These are phyloP conservation scores for Cephalopachus bancanus DNA, from an alignment of 2,797 vertebrate species.

Conservation along the genomic window DNA sequence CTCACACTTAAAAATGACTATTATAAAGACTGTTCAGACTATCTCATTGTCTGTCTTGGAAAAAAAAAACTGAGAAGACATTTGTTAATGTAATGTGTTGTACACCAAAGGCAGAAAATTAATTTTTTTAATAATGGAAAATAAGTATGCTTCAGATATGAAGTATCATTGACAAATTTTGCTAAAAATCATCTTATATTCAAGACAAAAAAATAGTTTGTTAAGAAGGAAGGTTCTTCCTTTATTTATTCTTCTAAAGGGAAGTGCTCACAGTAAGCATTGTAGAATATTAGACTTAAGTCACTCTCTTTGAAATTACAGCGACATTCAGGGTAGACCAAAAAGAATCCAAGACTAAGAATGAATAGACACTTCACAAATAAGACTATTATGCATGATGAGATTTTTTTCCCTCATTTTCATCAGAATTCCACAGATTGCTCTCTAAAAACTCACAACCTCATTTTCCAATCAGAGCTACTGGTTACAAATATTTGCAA, in stretches of 20 bases:
- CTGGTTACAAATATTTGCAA: conserved; percentile 74
- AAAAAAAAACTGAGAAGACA: background rate
- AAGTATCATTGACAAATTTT: background rate
- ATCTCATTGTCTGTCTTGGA: background rate
- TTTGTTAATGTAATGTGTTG: background rate
- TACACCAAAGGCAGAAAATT: background rate
- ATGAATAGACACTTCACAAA: background rate
- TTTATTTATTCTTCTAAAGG: background rate
- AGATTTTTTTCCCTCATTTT: background rate
- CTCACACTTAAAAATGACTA: no score
- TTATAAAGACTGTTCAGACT: background rate
- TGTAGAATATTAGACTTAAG: background rate
- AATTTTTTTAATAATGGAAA: background rate
- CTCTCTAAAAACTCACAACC: conserved; percentile 59
- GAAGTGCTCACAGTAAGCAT: background rate
- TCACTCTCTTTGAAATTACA: conserved; percentile 37
- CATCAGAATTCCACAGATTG: conserved; percentile 67
- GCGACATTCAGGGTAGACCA: background rate
- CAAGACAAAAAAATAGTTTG: background rate
- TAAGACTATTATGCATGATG: background rate
- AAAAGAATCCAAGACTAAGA: background rate
- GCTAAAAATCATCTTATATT: background rate
- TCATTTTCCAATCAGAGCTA: conserved; percentile 70
- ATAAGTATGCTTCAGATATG: background rate
- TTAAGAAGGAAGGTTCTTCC: background rate